phyloP scores from a whole-genome alignment of 1,140 invertebrate species.

The Brachionus koreanus region DNA sequence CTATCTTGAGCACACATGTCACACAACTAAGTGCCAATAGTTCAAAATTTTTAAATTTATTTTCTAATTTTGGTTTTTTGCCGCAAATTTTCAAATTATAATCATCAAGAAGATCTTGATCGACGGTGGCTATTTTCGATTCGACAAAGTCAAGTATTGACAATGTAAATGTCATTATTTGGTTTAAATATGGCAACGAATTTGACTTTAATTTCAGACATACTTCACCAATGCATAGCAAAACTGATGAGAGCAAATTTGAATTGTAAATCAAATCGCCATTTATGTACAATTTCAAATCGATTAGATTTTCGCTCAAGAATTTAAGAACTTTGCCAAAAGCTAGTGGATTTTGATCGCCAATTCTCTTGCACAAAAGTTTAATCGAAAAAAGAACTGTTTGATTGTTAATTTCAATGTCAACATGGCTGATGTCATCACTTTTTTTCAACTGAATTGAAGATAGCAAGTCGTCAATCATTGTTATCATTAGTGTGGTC shows the following conservation, averaged over 20 bases:
- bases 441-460: conserved; percentile 22
- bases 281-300: not conserved
- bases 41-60: conserved; percentile 56
- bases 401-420: conserved; percentile 66
- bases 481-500: conserved; percentile 52
- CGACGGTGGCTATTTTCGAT: conserved; percentile 47
- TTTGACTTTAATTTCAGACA: conserved; percentile 38
- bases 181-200: conserved; percentile 5
- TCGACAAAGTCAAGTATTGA: conserved; percentile 1
- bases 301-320: conserved; percentile 10
- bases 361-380: conserved; percentile 69
- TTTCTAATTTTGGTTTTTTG: not conserved
- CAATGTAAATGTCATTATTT: conserved; percentile 28
- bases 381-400: conserved; percentile 75
- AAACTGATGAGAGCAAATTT: conserved; percentile 22
- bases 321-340: conserved; percentile 50
- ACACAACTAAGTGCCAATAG: conserved; percentile 65
- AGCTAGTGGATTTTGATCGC: conserved; percentile 47
- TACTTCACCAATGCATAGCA: conserved; percentile 32
- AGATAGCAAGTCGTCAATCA: conserved; percentile 61
- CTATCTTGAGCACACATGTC: conserved; percentile 72
- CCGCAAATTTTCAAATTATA: not conserved
- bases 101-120: conserved; percentile 6
- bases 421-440: conserved; percentile 47
- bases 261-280: not conserved